Evolutionary conservation across 1,140 invertebrate species (phyloP), one percentile per base, ranked within the genome.

Genomic region (Pogonomyrmex californicus): DNA sequence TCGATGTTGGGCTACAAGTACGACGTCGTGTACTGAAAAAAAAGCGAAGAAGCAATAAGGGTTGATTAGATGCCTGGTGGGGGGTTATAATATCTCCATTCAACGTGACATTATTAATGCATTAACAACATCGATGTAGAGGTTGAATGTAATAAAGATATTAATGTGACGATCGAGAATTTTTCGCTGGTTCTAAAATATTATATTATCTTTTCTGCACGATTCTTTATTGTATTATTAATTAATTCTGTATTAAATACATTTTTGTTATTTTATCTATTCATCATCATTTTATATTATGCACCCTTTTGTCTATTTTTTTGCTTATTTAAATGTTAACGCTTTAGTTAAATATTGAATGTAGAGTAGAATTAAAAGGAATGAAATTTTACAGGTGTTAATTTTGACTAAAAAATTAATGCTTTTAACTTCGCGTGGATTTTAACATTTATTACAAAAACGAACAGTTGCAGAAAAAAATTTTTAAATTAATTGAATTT

Each of bases 41-140:
- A 49, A 44, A 23, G 41, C 0, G 65, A 0, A 17, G 4, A 75
- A 75, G 79, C 33, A 83, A 83, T 75, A 83, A 83, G 12, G n/a
- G 41, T 75, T 83, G 54, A 83, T 83, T 73, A 75, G 68, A 83
- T 12, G 33, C 54, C 44, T 60, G 41, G 17, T n/a, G 14, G 33
- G 41, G 7, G 17, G 68, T 83, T 62, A 44, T 75, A 73, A 83
- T 41, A 83, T 12, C 56, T 38, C 5, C n/a, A 23, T 4, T 23
- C 41, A 62, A 82, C 23, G 12, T 83, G 79, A 83, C 68, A 62
- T 73, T 63, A 54, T 66, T 83, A 60, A 75, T 83, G 79, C 79
- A 83, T 73, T 73, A 73, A 60, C 30, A 47, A 41, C 17, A 73
- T 75, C 68, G 7, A 75, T 38, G 23, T 75, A 75, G 4, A 38